Conservation (phyloP, 2,888 invertebrate genomes). For the Drosophila pseudotakahashii region DNA sequence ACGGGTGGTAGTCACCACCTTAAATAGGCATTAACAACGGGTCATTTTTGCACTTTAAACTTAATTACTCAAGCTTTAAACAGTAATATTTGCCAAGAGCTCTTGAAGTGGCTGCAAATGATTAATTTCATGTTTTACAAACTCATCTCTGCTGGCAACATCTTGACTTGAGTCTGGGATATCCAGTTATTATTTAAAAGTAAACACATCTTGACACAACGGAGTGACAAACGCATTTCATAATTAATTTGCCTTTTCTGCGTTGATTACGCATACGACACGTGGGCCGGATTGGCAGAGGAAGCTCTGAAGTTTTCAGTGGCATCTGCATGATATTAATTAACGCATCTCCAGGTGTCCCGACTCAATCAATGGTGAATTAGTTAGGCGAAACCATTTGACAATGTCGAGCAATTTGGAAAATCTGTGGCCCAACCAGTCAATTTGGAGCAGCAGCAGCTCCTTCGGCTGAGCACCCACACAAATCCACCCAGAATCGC, state of each 20-base stretch:
- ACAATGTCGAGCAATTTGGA: conserved; percentile 22
- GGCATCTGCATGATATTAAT: conserved; percentile 57
- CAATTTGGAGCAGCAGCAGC: conserved; percentile 13
- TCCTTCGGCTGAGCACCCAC: conserved; percentile 10
- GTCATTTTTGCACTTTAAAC: background rate
- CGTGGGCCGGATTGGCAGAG: conserved; percentile 29
- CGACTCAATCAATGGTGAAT: conserved; percentile 22
- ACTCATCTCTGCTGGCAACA: conserved; percentile 5
- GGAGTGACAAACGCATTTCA: conserved; percentile 31
- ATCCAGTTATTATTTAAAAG: conserved; percentile 24
- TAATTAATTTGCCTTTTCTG: conserved; percentile 52
- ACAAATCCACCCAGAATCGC: conserved; percentile 18
- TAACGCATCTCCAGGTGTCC: conserved; percentile 50
- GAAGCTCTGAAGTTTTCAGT: conserved; percentile 8
- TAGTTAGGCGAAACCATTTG: conserved; percentile 14
- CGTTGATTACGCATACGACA: conserved; percentile 45
- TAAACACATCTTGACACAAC: conserved; percentile 36
- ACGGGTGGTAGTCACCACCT: too few species aligned
- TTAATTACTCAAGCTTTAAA: background rate
- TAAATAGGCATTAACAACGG: too few species aligned
- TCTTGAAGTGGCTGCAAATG: conserved; percentile 3
- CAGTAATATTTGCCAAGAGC: background rate
- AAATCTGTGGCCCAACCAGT: conserved; percentile 23
- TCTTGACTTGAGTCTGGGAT: conserved; percentile 3
- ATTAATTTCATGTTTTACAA: conserved; percentile 28